Base-by-base conservation (phyloP, 1,140 invertebrate genomes). In the Kradibia gibbosae region DNA sequence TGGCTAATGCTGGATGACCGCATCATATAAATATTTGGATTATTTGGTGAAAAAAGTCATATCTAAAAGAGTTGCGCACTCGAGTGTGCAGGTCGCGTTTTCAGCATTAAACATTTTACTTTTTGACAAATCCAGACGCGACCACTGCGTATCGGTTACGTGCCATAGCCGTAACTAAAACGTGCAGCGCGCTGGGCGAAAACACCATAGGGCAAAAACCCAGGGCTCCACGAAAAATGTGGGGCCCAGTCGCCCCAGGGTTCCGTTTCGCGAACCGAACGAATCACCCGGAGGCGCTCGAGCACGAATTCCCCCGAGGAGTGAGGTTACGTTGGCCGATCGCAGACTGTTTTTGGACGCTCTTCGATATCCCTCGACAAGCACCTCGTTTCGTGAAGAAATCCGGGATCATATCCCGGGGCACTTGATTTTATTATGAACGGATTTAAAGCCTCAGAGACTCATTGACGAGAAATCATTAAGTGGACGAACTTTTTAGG, bases 91-190 rank as follows among this genome's bases (percentile, higher is more conserved):
- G 71, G 84, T 83, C 70, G 72, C 83, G 83, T 89, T 88, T 87
- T 87, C 85, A 88, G 86, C 83, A 88, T 84, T 87, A 87, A 83
- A 86, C 85, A 82, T 86, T 88, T 89, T 89, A 85, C 85, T 85
- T 83, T 86, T 84, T 83, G 86, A 86, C 85, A 86, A 77, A 72
- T 83, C 80, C 67, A 31, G 70, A 83, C 81, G 82, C 83, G 82
- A 62, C 75, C 77, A 60, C 80, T 76, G 39, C 70, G 57, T 48
- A 50, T 84, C 82, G 83, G 87, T 90, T 89, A 89, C 88, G 89
- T 88, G 88, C 87, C 88, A 87, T 88, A 87, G 83, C 89, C 86
- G 88, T 89, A 87, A 89, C 88, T 83, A 89, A 90, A 83, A 55
- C 80, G 82, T 67, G 78, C 75, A 3, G 81, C 83, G 80, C 74